Conservation (phyloP, 1,140 invertebrate species). For the Drosophila leontia region DNA sequence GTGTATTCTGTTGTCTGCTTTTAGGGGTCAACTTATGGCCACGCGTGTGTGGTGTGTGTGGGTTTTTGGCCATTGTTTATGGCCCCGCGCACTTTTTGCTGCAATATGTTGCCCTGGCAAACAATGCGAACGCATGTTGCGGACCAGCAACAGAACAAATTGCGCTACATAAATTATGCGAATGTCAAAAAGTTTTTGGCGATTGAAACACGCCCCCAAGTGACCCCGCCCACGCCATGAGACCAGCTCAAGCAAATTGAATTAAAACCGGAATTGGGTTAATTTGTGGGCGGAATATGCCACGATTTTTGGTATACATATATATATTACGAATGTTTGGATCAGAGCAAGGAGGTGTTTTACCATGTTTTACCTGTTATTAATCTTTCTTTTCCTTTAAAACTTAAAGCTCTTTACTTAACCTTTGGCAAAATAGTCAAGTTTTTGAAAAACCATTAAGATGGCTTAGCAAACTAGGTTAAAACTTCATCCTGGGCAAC, state of each 20-base stretch:
- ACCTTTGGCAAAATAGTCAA: neutral
- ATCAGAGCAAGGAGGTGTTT: neutral
- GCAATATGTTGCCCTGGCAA: constrained; percentile 50
- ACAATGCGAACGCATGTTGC: constrained; percentile 50
- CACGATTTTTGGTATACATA: neutral
- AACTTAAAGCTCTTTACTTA: neutral
- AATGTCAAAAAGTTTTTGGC: constrained; percentile 66
- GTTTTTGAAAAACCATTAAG: constrained; percentile 9
- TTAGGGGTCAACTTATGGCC: constrained; percentile 70
- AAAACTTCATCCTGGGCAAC: neutral
- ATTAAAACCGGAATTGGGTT: constrained; percentile 30
- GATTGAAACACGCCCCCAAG: constrained; percentile 33
- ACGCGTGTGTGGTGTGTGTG: constrained; percentile 16
- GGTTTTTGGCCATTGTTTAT: constrained; percentile 70
- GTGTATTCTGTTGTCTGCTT: constrained; percentile 63
- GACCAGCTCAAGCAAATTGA: constrained; percentile 27
- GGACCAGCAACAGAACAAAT: constrained; percentile 50
- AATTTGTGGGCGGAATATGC: constrained; percentile 2
- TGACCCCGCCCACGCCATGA: constrained; percentile 5
- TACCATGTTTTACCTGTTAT: no score
- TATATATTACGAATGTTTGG: neutral
- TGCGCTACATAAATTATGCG: constrained; percentile 65
- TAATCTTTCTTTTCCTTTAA: neutral
- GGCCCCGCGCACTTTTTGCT: constrained; percentile 45
- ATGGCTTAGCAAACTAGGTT: constrained; percentile 16